Evolutionary conservation across 1,140 invertebrate species (phyloP).

Genomic region (Grapholita molesta): DNA sequence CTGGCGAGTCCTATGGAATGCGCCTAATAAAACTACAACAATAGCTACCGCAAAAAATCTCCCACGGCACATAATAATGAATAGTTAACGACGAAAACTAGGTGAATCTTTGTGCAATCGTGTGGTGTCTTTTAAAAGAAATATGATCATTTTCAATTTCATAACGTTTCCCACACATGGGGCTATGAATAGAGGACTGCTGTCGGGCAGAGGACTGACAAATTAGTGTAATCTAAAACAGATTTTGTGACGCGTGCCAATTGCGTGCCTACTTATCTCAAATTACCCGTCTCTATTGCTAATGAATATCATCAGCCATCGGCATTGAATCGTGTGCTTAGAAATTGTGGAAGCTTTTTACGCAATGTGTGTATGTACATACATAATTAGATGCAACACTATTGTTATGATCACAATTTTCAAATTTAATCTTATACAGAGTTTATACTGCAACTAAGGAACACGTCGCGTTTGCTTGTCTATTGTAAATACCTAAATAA

Average conservation of each 20-base stretch:
- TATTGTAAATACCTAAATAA: not conserved
- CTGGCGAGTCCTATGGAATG: slow-evolving; percentile 57
- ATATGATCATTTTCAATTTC: slow-evolving; percentile 77
- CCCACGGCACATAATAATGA: slow-evolving; percentile 76
- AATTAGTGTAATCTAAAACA: slow-evolving; percentile 72
- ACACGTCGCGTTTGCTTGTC: no score
- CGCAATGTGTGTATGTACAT: not conserved
- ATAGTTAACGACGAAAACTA: slow-evolving; percentile 76
- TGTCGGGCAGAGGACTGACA: slow-evolving; percentile 49
- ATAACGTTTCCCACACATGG: slow-evolving; percentile 69
- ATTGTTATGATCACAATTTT: not conserved
- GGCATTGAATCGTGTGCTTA: not conserved
- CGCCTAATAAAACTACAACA: slow-evolving; percentile 66
- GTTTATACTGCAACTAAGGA: no score
- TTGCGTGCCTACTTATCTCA: slow-evolving; percentile 29
- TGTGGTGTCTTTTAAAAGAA: slow-evolving; percentile 73
- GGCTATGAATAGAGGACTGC: slow-evolving; percentile 51
- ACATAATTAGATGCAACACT: not conserved
- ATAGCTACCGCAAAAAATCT: slow-evolving; percentile 62
- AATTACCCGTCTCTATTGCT: slow-evolving; percentile 34
- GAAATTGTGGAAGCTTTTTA: not conserved
- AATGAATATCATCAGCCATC: slow-evolving; percentile 34
- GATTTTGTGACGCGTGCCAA: slow-evolving; percentile 46
- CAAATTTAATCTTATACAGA: not conserved
- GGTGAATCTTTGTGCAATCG: slow-evolving; percentile 76